Conservation (phyloP, 2,113 vertebrate species). For the Plecturocebus donacophilus region DNA sequence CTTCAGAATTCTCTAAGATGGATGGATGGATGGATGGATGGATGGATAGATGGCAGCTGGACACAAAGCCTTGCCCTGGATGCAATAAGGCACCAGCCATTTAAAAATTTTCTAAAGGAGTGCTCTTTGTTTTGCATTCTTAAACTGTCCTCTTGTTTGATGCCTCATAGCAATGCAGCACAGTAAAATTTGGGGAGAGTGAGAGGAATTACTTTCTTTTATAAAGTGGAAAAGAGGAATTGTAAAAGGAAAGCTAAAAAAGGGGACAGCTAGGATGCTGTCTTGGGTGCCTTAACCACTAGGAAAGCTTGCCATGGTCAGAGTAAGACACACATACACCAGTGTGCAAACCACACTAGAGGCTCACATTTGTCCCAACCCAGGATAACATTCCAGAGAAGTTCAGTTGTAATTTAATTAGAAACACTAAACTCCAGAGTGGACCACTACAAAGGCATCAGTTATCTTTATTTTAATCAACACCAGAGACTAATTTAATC, state of each 20-base stretch:
- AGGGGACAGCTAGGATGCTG: not conserved
- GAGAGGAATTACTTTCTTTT: not conserved
- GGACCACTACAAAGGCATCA: not conserved
- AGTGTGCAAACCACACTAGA: not conserved
- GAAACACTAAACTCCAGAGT: not conserved
- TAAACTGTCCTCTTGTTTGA: not conserved
- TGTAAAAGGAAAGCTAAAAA: not conserved
- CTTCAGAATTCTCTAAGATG: not conserved
- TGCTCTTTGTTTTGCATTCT: not conserved
- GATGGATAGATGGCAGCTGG: not conserved
- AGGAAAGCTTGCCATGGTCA: not conserved
- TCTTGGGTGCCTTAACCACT: not conserved
- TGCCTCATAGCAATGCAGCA: not conserved
- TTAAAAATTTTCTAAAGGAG: not conserved
- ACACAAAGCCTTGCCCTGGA: not conserved
- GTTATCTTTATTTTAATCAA: not conserved
- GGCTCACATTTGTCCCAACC: not conserved
- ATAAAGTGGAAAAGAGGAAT: not conserved
- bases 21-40: not conserved
- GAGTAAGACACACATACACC: not conserved
- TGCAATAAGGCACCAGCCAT: not conserved
- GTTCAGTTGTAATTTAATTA: not conserved
- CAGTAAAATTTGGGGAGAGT: not conserved
- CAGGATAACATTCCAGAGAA: not conserved
- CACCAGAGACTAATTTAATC: constrained; percentile 11